phyloP scores from a whole-genome alignment of 2,113 vertebrate genomes.

The Bungarus multicinctus region DNA sequence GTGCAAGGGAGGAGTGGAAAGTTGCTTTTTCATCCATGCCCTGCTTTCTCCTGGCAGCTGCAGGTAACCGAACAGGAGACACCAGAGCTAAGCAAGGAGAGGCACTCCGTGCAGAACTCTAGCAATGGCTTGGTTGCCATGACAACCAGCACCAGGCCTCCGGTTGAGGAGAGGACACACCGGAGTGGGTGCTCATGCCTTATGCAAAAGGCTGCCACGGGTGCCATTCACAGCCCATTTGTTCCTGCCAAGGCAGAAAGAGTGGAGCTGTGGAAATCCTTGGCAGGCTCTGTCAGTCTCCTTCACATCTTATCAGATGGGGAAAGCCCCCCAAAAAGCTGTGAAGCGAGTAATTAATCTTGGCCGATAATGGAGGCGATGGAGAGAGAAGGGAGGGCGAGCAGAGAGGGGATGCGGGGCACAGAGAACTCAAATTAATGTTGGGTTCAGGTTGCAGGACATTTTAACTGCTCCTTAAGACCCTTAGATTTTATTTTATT shows the following conservation, averaged over 20 bases:
- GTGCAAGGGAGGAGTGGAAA: not conserved
- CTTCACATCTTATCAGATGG: conserved; percentile 67
- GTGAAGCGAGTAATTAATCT: conserved; percentile 62
- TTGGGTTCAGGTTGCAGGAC: not conserved
- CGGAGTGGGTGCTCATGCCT: not conserved
- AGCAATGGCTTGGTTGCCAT: conserved; percentile 3
- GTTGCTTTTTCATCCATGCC: not conserved
- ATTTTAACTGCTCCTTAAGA: not conserved
- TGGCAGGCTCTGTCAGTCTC: conserved; percentile 64
- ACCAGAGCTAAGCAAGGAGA: not conserved
- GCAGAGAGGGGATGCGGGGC: not conserved
- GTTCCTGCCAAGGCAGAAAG: conserved; percentile 24
- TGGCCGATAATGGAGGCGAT: conserved; percentile 38
- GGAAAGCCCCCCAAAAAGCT: conserved; percentile 58
- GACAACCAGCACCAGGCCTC: not conserved
- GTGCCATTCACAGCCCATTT: fast-evolving
- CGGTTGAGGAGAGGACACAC: not conserved
- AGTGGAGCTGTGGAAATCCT: conserved; percentile 53
- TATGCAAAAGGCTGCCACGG: not conserved
- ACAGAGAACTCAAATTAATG: not conserved
- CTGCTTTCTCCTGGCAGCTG: not conserved
- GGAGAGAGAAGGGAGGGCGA: conserved; percentile 6
- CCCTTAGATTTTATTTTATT: not conserved
- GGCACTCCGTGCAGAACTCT: fast-evolving
- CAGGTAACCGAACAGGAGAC: not conserved